Conservation (phyloP, 1,140 invertebrate species). For the Drosophila pallidifrons region DNA sequence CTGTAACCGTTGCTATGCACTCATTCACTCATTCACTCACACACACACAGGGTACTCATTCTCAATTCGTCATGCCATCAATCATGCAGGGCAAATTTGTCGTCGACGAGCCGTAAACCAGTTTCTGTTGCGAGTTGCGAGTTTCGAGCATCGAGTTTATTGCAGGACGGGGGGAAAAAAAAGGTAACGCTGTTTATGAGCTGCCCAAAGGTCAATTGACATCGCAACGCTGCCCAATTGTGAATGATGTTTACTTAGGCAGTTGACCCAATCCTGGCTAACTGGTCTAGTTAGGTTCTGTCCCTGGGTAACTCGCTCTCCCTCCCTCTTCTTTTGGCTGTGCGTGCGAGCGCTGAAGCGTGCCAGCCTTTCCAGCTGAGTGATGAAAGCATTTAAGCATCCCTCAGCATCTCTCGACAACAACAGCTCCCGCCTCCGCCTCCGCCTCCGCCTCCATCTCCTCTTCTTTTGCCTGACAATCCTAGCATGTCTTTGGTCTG, state of each 20-base stretch:
- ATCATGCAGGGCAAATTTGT: slow-evolving; percentile 42
- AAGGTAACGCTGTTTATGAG: slow-evolving; percentile 41
- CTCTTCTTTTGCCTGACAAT: neutral
- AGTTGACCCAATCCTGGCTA: slow-evolving; percentile 40
- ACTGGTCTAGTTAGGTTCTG: neutral
- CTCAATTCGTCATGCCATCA: slow-evolving; percentile 15
- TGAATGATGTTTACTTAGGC: slow-evolving; percentile 49
- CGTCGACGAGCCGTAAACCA: slow-evolving; percentile 17
- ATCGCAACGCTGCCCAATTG: slow-evolving; percentile 16
- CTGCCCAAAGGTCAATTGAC: slow-evolving; percentile 47
- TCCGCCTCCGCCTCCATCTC: too few species aligned
- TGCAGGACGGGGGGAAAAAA: neutral
- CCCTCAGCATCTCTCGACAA: slow-evolving; percentile 17
- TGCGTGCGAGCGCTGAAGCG: slow-evolving; percentile 70
- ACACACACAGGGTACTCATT: neutral
- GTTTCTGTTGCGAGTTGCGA: neutral
- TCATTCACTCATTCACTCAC: neutral
- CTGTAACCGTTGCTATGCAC: slow-evolving; percentile 11
- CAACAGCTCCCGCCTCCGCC: neutral
- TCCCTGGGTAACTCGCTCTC: neutral
- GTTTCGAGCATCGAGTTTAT: slow-evolving; percentile 17
- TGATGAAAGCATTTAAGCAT: slow-evolving; percentile 80
- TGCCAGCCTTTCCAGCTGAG: slow-evolving; percentile 74
- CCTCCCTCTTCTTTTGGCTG: neutral
- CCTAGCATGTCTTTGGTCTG: slow-evolving; percentile 6